phyloP scores from a whole-genome alignment of 2,797 vertebrate genomes.

The Melanotaenia boesemani region DNA sequence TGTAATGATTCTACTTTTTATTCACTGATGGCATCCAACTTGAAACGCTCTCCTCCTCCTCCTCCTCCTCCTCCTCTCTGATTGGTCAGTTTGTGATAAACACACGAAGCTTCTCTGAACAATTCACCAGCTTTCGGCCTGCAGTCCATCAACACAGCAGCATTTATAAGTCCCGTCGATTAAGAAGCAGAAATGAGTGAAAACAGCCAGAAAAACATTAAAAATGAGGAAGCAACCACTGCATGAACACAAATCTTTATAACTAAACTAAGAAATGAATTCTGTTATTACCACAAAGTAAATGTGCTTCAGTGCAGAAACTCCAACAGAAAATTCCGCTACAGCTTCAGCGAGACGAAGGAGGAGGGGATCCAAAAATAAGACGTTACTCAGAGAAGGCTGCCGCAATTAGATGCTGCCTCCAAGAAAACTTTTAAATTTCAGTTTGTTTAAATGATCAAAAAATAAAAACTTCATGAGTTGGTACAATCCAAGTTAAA shows the following conservation, averaged over 20 bases:
- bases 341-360: neutral
- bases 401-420: neutral
- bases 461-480: neutral
- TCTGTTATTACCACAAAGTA: too few relatives aligned
- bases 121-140: too few relatives aligned
- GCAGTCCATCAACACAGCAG: too few relatives aligned
- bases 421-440: neutral
- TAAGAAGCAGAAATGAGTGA: too few relatives aligned
- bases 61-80: neutral
- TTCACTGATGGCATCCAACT: neutral
- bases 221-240: too few relatives aligned
- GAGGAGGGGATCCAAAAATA: neutral
- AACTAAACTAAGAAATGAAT: too few relatives aligned
- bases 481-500: neutral
- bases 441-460: neutral
- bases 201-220: too few relatives aligned
- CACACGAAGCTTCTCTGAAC: neutral
- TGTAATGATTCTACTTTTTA: too few relatives aligned
- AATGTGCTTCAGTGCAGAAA: neutral
- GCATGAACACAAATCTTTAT: too few relatives aligned
- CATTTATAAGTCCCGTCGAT: too few relatives aligned
- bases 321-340: neutral
- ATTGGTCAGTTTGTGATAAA: neutral
- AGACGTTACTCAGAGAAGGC: neutral
- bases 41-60: too few relatives aligned